Base-by-base conservation (phyloP, 2,888 invertebrate genomes). In the Criorhina ranunculi region DNA sequence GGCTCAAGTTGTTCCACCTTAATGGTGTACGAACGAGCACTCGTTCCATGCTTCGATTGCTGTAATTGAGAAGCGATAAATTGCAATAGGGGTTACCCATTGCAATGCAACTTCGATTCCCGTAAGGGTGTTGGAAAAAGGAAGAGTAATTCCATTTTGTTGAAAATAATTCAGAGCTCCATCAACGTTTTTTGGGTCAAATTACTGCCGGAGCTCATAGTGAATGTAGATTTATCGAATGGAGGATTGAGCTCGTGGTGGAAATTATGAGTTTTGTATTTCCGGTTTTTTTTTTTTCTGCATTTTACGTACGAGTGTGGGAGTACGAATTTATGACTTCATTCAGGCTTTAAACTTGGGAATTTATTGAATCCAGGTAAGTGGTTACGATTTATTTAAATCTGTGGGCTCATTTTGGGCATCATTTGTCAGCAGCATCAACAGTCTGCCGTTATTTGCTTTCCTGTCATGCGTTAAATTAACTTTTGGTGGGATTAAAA, bases 21-120 rank as follows among this genome's bases (percentile, higher is more conserved):
- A 1, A 2, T 5, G 37, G 15, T 24, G n/a, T 29, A 11, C 49
- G 35, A 15, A 55, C 35, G 8, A 40, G 37, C 40, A 59, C 46
- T 55, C 40, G 62, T 64, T 67, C 67, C 62, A 57, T 79, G 51
- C 33, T 64, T 75, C 79, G 73, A 73, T 69, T 75, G 69, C 67
- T 75, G 79, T 83, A 83, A 83, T 79, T 83, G 79, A 83, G 83
- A 83, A 79, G 73, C 83, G 78, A 79, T 83, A 79, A 83, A 83
- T 79, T 79, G 73, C 73, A 31, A 67, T 79, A 69, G 73, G 46
- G 62, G 67, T 51, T 73, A 15, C 73, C 78, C 64, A 79, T 64
- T 78, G 78, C 73, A 37, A 69, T 73, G 82, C 83, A 79, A 19
- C 42, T n/a, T n/a, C 49, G 59, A 60, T 67, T 53, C 35, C 53